A percentile compares a stretch with the other conserved stretches of the same genome.
These are phyloP conservation scores for Aleiodes testaceus DNA, from an alignment of 2,888 invertebrate genomes.

Conservation along the genomic window DNA sequence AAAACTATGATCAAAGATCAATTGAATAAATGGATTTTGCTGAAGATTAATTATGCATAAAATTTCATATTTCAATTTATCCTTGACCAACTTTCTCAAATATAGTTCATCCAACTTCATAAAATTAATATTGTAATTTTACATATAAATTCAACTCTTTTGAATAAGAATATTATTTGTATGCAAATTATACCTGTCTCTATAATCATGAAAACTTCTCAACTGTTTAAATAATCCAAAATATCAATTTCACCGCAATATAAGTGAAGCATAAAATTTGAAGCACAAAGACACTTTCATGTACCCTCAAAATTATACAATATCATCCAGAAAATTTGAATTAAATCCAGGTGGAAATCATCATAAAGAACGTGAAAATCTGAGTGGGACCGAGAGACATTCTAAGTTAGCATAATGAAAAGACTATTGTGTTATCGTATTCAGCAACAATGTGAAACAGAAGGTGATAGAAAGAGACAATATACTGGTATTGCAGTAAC, in stretches of 20 bases:
- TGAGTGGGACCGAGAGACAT: background rate
- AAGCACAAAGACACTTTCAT: background rate
- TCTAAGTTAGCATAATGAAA: background rate
- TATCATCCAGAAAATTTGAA: background rate
- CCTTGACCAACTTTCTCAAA: background rate
- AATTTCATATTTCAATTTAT: background rate
- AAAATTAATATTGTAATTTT: too few species aligned
- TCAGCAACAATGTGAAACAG: background rate
- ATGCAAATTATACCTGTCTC: too few species aligned
- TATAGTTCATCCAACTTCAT: background rate
- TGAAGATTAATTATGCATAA: too few species aligned
- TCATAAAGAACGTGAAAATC: background rate
- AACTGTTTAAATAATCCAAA: too few species aligned
- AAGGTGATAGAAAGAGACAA: conserved; percentile 1
- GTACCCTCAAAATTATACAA: background rate
- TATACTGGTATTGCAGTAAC: conserved; percentile 19
- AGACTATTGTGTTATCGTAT: conserved; percentile 4
- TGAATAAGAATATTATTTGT: background rate
- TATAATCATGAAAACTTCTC: too few species aligned
- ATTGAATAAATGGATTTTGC: too few species aligned
- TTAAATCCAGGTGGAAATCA: background rate
- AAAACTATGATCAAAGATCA: too few species aligned
- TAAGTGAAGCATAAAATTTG: background rate
- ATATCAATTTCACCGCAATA: too few species aligned
- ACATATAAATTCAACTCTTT: too few species aligned